Evolutionary conservation across 2,888 invertebrate genomes (phyloP), one percentile per base, ranked within the genome.

Genomic region (Thecophora atra): DNA sequence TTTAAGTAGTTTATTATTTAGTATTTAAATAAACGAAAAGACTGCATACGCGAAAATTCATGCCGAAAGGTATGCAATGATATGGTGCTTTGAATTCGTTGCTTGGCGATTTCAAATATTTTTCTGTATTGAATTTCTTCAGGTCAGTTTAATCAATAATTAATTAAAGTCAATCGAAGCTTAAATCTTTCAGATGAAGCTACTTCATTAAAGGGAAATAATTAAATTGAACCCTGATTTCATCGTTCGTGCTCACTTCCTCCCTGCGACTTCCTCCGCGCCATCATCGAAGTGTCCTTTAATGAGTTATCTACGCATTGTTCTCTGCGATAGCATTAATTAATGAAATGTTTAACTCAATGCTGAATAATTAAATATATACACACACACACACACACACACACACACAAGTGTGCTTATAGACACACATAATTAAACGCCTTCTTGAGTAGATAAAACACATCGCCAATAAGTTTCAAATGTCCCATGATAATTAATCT

Each of bases 291-390:
- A 15, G 56, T 19, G 30, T 21, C 42, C 30, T 37, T 62, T 37
- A 62, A 62, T 62, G 37, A 62, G 37, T 26, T 19, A n/a, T 37
- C 5, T 21, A 37, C 5, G 30, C 42, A 28, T 6, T 24, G 17
- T 70, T 58, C 65, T 30, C 65, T 52, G 15, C 54, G 54, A 66
- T 51, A 30, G 66, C 58, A 71, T 71, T 66, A 71, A 71, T 71
- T 71, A 71, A 60, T 19, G 51, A 47, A 71, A 28, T 51, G 71
- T 66, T 71, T 71, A 66, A 71, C 66, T 60, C 11, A 11, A 37
- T 37, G 37, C 11, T 37, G 37, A 30, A 66, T 70, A 67, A 74
- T 69, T 65, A 72, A 11, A 47, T 47, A n/a, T 47, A 47, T n/a
- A 42, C n/a, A 11, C 15, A 28, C 19, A 19, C 54, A 52, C 13